phyloP scores from a whole-genome alignment of 35 echinoderm and acorn worm species.

The Anneissia japonica region DNA sequence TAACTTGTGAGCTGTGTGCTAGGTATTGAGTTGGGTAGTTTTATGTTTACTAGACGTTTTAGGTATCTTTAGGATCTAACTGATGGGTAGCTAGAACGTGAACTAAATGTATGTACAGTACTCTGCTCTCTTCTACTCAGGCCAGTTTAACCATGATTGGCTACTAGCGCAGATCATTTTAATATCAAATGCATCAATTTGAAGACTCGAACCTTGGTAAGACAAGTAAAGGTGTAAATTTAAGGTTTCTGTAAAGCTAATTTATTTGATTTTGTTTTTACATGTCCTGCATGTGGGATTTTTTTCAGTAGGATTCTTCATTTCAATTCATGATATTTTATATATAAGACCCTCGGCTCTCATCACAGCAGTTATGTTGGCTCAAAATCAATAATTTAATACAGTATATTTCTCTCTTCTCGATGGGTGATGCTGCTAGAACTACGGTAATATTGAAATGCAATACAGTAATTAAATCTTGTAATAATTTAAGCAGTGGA shows the following conservation, averaged over 20 bases:
- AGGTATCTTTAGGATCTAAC: no score
- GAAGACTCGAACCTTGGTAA: not conserved
- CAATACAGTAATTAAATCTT: no score
- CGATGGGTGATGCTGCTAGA: no score
- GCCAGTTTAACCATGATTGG: no score
- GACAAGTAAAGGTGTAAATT: not conserved
- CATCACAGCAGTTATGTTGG: not conserved
- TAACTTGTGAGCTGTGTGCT: no score
- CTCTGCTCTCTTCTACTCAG: no score
- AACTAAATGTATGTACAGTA: no score
- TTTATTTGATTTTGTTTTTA: not conserved
- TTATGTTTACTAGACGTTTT: no score
- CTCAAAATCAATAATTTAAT: not conserved
- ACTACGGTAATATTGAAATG: no score
- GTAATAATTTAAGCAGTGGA: no score
- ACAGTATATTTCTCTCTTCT: not conserved
- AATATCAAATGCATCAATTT: not conserved
- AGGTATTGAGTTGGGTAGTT: no score
- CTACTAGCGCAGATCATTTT: not conserved
- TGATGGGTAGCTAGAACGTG: no score
- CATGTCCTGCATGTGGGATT: not conserved
- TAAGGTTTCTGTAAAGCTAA: not conserved
- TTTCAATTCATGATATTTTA: not conserved
- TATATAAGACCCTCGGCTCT: not conserved
- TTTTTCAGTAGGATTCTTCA: not conserved